Evolutionary conservation across 2,888 invertebrate genomes (phyloP).

Genomic region (Ormyrus thymus): DNA sequence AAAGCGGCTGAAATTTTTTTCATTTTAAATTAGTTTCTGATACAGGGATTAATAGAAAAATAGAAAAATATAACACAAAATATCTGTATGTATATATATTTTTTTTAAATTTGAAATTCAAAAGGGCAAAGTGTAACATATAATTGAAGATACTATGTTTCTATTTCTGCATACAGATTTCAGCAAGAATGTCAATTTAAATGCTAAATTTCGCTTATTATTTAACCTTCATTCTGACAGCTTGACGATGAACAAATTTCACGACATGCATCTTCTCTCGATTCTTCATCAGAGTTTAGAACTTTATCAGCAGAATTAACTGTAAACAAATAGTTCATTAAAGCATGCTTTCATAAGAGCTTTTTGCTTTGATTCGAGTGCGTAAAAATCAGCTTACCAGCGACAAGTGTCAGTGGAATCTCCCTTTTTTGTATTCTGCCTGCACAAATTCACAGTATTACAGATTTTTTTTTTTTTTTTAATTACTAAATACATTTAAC

Average conservation of each 20-base stretch:
- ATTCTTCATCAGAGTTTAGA: neutral
- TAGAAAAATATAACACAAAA: too few species aligned
- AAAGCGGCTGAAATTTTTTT: conserved; percentile 78
- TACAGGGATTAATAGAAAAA: too few species aligned
- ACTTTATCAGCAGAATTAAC: neutral
- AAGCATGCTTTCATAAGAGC: too few species aligned
- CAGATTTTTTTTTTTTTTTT: too few species aligned
- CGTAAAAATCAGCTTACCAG: neutral
- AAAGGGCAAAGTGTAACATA: too few species aligned
- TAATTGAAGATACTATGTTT: too few species aligned
- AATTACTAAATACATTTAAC: neutral
- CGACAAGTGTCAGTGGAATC: neutral
- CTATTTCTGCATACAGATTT: too few species aligned
- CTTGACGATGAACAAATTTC: conserved; percentile 11
- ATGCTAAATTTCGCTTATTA: conserved; percentile 1
- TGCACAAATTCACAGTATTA: neutral
- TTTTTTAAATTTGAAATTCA: too few species aligned
- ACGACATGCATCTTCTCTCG: neutral
- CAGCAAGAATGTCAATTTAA: too few species aligned
- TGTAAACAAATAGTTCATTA: neutral
- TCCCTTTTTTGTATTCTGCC: conserved; percentile 27
- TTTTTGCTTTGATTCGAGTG: neutral
- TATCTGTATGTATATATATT: too few species aligned
- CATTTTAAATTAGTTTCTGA: too few species aligned
- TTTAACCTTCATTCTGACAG: conserved; percentile 36